phyloP scores from a whole-genome alignment of 2,888 invertebrate genomes.

The Prosopocoilus inquinatus region DNA sequence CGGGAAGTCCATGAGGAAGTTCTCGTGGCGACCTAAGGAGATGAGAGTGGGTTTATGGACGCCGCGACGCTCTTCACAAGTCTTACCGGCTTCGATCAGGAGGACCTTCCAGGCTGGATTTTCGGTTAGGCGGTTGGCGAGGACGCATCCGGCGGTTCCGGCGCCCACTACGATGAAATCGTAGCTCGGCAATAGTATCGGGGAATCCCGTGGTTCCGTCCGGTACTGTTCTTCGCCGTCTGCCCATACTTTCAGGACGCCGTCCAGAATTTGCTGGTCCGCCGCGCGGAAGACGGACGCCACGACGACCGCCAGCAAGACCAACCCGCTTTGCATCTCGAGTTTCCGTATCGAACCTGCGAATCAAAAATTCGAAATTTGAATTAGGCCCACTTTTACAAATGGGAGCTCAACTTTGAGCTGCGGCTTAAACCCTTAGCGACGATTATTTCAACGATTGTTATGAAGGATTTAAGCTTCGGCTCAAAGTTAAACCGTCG shows the following conservation, averaged over 20 bases:
- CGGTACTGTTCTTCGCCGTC: constrained; percentile 56
- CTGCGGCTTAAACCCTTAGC: no score
- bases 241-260: constrained; percentile 54
- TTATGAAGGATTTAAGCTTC: no score
- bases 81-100: constrained; percentile 69
- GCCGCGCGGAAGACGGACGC: constrained; percentile 2
- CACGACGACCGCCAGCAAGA: no score
- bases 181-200: constrained; percentile 57
- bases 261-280: constrained; percentile 45
- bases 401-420: no score
- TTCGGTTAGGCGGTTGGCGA: constrained; percentile 73
- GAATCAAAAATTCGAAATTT: no score
- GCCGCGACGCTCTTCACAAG: constrained; percentile 45
- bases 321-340: no score
- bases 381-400: no score
- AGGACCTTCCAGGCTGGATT: constrained; percentile 66
- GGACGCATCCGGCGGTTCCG: constrained; percentile 75
- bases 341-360: no score
- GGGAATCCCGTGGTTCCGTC: constrained; percentile 57
- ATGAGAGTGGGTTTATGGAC: constrained; percentile 65
- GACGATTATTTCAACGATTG: no score
- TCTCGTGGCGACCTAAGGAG: constrained; percentile 70
- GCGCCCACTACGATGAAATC: constrained; percentile 79
- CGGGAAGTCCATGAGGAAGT: constrained; percentile 73
- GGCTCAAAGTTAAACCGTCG: no score